Conservation (phyloP, 2,888 invertebrate species). For the Ochlodes sylvanus region DNA sequence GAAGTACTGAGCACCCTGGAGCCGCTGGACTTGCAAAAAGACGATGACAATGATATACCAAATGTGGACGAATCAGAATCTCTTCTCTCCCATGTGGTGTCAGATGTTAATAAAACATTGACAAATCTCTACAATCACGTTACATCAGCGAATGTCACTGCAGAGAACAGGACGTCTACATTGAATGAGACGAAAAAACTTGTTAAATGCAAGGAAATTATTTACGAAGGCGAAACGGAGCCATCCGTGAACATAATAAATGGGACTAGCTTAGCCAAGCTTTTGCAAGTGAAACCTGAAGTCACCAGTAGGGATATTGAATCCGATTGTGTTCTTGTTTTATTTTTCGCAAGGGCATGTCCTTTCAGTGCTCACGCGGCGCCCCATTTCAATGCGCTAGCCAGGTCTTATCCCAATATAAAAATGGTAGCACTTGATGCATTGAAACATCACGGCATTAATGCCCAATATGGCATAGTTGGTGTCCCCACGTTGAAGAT, state of each 20-base stretch:
- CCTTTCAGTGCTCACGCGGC: constrained; percentile 96
- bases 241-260: constrained; percentile 88
- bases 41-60: constrained; percentile 63
- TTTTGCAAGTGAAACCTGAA: constrained; percentile 87
- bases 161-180: constrained; percentile 65
- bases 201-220: constrained; percentile 73
- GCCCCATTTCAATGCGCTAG: constrained; percentile 95
- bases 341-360: constrained; percentile 96
- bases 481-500: constrained; percentile 95
- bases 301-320: constrained; percentile 87
- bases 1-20: constrained; percentile 22
- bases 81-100: constrained; percentile 73
- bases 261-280: constrained; percentile 87
- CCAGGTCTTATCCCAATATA: constrained; percentile 93
- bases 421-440: constrained; percentile 96
- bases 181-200: constrained; percentile 75
- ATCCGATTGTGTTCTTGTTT: constrained; percentile 89
- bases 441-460: constrained; percentile 91
- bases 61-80: constrained; percentile 80
- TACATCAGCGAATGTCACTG: constrained; percentile 71
- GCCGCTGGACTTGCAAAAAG: constrained; percentile 46
- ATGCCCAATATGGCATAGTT: constrained; percentile 95
- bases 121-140: constrained; percentile 76
- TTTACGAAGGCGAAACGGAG: constrained; percentile 69
- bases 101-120: constrained; percentile 77